These are phyloP conservation scores for Chelonus insularis DNA, from an alignment of 1,140 invertebrate species.

Conservation along the genomic window DNA sequence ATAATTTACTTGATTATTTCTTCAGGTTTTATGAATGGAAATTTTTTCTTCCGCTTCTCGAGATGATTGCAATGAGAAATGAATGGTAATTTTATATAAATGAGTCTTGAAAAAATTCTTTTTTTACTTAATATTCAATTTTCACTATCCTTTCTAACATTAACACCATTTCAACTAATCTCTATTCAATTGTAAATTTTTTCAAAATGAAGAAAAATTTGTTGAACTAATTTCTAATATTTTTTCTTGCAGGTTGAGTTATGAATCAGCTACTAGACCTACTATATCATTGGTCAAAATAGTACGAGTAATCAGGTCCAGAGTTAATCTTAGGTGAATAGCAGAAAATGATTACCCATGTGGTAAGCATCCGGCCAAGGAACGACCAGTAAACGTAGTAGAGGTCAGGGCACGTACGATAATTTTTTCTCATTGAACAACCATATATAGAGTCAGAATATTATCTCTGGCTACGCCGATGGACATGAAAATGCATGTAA, in stretches of 20 bases:
- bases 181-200: too few species aligned
- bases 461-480: background rate
- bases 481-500: constrained; percentile 59
- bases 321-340: constrained; percentile 38
- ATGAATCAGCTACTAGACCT: too few species aligned
- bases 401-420: constrained; percentile 24
- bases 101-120: too few species aligned
- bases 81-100: too few species aligned
- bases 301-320: constrained; percentile 36
- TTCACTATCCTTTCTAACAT: too few species aligned
- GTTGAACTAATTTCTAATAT: too few species aligned
- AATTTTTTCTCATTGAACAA: constrained; percentile 14
- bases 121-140: too few species aligned
- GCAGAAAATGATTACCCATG: constrained; percentile 44
- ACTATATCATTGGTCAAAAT: constrained; percentile 27
- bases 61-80: too few species aligned
- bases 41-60: background rate
- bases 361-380: constrained; percentile 25
- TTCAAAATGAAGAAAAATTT: too few species aligned
- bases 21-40: background rate
- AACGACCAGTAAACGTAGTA: constrained; percentile 2
- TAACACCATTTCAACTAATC: too few species aligned
- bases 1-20: background rate
- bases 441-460: background rate
- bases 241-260: too few species aligned